Conservation (phyloP, 2,113 vertebrate genomes). For the Colistium nudipinnis region DNA sequence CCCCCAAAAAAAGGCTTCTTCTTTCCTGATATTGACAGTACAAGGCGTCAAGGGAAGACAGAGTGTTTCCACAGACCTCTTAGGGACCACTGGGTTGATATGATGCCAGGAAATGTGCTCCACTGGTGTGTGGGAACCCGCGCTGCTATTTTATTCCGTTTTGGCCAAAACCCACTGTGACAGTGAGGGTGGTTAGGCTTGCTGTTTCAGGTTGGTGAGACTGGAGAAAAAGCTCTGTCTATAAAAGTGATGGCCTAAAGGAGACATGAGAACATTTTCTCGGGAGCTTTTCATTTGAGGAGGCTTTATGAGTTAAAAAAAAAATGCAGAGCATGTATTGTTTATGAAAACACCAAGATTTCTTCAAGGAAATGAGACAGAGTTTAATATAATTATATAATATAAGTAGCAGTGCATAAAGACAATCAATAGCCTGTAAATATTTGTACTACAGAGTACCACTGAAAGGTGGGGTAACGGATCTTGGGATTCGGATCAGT, state of each 20-base stretch:
- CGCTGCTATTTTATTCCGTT: constrained; percentile 19
- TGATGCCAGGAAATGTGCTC: constrained; percentile 51
- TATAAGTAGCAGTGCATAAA: constrained; percentile 39
- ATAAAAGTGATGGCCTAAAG: constrained; percentile 5
- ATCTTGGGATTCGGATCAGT: too few relatives aligned
- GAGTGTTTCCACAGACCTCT: constrained; percentile 17
- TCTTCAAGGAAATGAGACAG: constrained; percentile 24
- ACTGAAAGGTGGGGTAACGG: constrained; percentile 36
- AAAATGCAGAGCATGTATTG: background rate
- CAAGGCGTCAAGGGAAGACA: constrained; percentile 20
- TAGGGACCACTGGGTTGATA: constrained; percentile 28
- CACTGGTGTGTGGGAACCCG: constrained; percentile 34
- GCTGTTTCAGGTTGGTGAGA: background rate
- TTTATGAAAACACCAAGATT: constrained; percentile 15
- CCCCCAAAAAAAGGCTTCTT: background rate
- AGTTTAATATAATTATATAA: constrained; percentile 48
- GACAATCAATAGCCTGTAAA: constrained; percentile 46
- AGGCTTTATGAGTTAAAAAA: background rate
- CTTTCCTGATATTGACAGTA: constrained; percentile 6
- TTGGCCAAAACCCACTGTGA: background rate
- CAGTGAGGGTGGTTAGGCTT: constrained; percentile 6
- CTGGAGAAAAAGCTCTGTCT: constrained; percentile 27
- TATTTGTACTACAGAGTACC: constrained; percentile 24
- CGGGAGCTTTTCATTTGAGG: background rate
- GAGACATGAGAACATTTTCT: too few relatives aligned